phyloP scores from a whole-genome alignment of 2,888 invertebrate species.

The Brachyptera risi region DNA sequence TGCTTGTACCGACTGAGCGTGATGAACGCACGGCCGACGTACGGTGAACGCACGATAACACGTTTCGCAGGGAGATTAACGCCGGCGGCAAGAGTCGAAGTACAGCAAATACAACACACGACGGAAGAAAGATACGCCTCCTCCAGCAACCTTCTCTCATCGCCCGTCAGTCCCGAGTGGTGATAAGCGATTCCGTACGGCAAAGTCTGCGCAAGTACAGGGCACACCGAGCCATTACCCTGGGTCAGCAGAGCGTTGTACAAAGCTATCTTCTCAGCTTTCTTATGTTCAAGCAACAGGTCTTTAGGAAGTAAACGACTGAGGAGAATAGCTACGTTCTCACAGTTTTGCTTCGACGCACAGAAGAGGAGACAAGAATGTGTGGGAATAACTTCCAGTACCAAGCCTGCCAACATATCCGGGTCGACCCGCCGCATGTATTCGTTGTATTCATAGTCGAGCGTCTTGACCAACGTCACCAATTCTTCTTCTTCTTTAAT shows the following conservation, averaged over 20 bases:
- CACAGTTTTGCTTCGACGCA: slow-evolving; percentile 87
- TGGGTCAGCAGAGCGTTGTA: slow-evolving; percentile 60
- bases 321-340: slow-evolving; percentile 79
- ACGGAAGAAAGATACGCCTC: slow-evolving; percentile 77
- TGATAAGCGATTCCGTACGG: slow-evolving; percentile 88
- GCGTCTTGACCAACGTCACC: slow-evolving; percentile 9
- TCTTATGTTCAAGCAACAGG: slow-evolving; percentile 47
- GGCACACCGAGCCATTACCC: slow-evolving; percentile 61
- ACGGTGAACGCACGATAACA: slow-evolving; percentile 82
- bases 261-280: slow-evolving; percentile 57
- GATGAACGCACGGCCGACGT: slow-evolving; percentile 70
- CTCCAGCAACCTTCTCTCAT: slow-evolving; percentile 82
- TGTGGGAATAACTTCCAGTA: slow-evolving; percentile 73
- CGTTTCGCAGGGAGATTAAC: slow-evolving; percentile 93
- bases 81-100: slow-evolving; percentile 95
- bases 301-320: slow-evolving; percentile 57
- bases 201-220: slow-evolving; percentile 61
- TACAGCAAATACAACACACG: slow-evolving; percentile 88
- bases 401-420: slow-evolving; percentile 73
- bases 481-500: slow-evolving; percentile 36
- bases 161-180: slow-evolving; percentile 83
- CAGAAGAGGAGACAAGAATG: slow-evolving; percentile 88
- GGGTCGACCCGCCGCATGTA: slow-evolving; percentile 57
- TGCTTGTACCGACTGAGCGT: slow-evolving; percentile 82
- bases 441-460: background rate